phyloP scores from a whole-genome alignment of 2,888 invertebrate genomes.

The Amiota mariae region DNA sequence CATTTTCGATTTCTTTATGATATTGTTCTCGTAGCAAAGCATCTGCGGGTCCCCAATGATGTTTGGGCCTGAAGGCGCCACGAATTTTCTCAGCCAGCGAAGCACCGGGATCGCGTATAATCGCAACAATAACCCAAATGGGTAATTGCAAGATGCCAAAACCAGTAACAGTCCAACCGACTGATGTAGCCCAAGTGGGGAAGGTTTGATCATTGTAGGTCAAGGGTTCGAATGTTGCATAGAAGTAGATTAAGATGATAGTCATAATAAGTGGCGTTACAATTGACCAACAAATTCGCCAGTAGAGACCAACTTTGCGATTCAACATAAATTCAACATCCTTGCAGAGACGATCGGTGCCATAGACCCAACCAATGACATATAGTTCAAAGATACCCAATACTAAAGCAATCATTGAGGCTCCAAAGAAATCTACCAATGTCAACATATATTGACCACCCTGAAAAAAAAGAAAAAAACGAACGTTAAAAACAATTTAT shows the following conservation, averaged over 20 bases:
- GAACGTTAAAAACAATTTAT: neutral
- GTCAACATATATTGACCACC: constrained; percentile 84
- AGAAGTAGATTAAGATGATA: constrained; percentile 82
- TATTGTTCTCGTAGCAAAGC: constrained; percentile 75
- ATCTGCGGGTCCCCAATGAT: constrained; percentile 78
- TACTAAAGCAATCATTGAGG: constrained; percentile 82
- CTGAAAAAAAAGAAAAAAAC: constrained; percentile 71
- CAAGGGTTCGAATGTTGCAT: constrained; percentile 77
- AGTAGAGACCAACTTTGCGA: constrained; percentile 80
- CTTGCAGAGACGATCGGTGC: constrained; percentile 78
- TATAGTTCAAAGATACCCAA: constrained; percentile 80
- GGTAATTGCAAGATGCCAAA: constrained; percentile 75
- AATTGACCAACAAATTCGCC: constrained; percentile 86
- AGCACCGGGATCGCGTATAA: constrained; percentile 65
- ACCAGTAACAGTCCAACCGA: constrained; percentile 75
- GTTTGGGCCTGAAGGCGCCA: constrained; percentile 74
- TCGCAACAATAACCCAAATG: constrained; percentile 70
- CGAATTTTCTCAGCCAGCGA: constrained; percentile 68
- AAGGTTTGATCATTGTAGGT: constrained; percentile 77
- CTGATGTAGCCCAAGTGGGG: constrained; percentile 76
- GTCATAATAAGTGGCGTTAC: constrained; percentile 83
- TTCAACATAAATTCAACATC: constrained; percentile 89
- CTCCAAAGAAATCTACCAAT: constrained; percentile 83
- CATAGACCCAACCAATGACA: constrained; percentile 84
- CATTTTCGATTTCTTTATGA: constrained; percentile 71